Conservation (phyloP, 2,113 vertebrate genomes). For the Ornithorhynchus anatinus region DNA sequence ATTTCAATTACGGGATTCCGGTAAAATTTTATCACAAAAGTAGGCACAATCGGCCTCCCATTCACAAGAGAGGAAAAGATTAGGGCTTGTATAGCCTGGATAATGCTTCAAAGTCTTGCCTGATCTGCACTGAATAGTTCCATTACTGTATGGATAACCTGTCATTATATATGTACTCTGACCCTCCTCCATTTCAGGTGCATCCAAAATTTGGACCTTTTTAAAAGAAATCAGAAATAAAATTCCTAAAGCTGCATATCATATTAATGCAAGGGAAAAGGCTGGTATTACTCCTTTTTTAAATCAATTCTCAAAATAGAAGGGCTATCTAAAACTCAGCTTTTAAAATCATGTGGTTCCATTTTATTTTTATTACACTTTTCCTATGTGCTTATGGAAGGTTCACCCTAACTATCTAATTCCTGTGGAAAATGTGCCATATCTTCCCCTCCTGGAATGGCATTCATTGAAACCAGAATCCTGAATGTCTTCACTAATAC, state of each 20-base stretch:
- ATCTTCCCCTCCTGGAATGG: slow-evolving; percentile 47
- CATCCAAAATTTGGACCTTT: slow-evolving; percentile 11
- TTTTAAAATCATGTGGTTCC: slow-evolving; percentile 53
- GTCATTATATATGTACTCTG: not conserved
- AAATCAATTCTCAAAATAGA: slow-evolving; percentile 50
- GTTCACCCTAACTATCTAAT: slow-evolving; percentile 45
- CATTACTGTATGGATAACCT: not conserved
- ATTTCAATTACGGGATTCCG: not conserved
- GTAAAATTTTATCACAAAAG: slow-evolving; percentile 3
- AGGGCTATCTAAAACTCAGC: slow-evolving; percentile 51
- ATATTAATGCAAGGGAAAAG: slow-evolving; percentile 36
- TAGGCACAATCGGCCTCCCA: not conserved
- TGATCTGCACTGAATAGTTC: not conserved
- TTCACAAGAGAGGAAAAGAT: not conserved
- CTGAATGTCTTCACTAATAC: slow-evolving; percentile 48
- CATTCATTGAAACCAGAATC: slow-evolving; percentile 56
- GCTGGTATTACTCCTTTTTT: slow-evolving; percentile 47
- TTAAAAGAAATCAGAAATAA: slow-evolving; percentile 31
- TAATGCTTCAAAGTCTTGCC: not conserved
- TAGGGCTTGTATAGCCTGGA: not conserved
- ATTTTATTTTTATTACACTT: slow-evolving; percentile 50
- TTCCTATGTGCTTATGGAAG: slow-evolving; percentile 54
- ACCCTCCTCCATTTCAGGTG: slow-evolving; percentile 11
- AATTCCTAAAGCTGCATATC: slow-evolving; percentile 49
- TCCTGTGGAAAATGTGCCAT: slow-evolving; percentile 29